These are phyloP conservation scores for Aspidiotus rigidus DNA, from an alignment of 2,888 invertebrate species.

Conservation along the genomic window DNA sequence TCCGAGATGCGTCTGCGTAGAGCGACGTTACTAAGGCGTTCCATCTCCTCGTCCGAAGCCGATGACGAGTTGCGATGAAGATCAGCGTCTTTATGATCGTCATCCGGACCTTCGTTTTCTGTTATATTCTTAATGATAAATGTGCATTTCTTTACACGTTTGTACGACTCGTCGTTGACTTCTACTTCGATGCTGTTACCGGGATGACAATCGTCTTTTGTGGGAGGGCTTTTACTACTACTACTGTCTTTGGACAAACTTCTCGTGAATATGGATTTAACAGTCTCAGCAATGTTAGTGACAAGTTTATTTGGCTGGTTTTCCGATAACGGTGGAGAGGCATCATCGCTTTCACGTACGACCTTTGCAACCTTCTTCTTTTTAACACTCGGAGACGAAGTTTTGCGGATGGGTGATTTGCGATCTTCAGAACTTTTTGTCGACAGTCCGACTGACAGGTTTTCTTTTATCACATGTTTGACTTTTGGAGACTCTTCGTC, in stretches of 20 bases:
- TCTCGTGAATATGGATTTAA: not conserved
- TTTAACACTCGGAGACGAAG: no score
- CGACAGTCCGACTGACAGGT: not conserved
- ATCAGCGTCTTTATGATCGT: not conserved
- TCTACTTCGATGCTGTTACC: constrained; percentile 9
- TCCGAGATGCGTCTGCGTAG: constrained; percentile 27
- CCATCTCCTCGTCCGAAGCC: not conserved
- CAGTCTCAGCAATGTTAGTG: no score
- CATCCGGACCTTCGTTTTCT: not conserved
- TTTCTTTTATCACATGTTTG: no score
- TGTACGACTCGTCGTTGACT: constrained; percentile 20
- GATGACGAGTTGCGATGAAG: no score
- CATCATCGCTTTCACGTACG: no score
- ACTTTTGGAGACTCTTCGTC: no score
- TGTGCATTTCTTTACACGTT: constrained; percentile 21
- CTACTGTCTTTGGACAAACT: not conserved
- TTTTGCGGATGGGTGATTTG: no score
- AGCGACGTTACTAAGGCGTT: no score
- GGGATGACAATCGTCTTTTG: not conserved
- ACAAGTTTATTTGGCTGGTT: no score
- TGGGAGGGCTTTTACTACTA: not conserved
- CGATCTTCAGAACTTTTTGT: not conserved
- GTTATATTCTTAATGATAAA: constrained; percentile 22
- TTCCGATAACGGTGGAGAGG: no score
- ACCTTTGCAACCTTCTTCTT: no score